Conservation (phyloP, 1,140 invertebrate species). For the Drosophila micromelanica region DNA sequence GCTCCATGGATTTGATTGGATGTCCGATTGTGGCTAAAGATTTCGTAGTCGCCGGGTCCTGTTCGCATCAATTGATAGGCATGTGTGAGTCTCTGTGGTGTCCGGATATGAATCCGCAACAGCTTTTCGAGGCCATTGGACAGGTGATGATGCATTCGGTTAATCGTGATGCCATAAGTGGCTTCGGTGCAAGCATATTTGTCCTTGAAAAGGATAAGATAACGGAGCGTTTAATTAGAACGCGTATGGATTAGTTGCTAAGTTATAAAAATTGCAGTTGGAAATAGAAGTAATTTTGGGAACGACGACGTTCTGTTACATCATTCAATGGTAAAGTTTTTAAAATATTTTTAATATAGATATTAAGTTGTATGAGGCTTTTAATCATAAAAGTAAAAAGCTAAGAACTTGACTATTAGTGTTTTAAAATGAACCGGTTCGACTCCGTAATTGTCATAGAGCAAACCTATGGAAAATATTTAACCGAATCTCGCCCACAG, state of each 20-base stretch:
- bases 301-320: too few species aligned
- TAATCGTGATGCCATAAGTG: conserved; percentile 97
- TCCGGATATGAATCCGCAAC: conserved; percentile 94
- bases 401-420: too few species aligned
- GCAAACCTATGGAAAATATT: too few species aligned
- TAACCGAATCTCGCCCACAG: too few species aligned
- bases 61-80: conserved; percentile 95
- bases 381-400: too few species aligned
- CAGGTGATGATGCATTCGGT: conserved; percentile 95
- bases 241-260: conserved; percentile 1
- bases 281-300: too few species aligned
- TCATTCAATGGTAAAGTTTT: too few species aligned
- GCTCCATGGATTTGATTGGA: conserved; percentile 95
- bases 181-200: conserved; percentile 97
- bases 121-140: conserved; percentile 97
- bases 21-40: conserved; percentile 94
- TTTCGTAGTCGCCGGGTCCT: conserved; percentile 97
- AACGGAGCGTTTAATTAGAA: conserved; percentile 88
- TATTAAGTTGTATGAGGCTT: too few species aligned
- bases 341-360: too few species aligned
- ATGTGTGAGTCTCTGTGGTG: conserved; percentile 98
- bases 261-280: background rate
- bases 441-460: too few species aligned
- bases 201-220: conserved; percentile 98
- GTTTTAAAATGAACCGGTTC: too few species aligned